Evolutionary conservation across 2,797 vertebrate species (phyloP).

Genomic region (Alosa sapidissima): DNA sequence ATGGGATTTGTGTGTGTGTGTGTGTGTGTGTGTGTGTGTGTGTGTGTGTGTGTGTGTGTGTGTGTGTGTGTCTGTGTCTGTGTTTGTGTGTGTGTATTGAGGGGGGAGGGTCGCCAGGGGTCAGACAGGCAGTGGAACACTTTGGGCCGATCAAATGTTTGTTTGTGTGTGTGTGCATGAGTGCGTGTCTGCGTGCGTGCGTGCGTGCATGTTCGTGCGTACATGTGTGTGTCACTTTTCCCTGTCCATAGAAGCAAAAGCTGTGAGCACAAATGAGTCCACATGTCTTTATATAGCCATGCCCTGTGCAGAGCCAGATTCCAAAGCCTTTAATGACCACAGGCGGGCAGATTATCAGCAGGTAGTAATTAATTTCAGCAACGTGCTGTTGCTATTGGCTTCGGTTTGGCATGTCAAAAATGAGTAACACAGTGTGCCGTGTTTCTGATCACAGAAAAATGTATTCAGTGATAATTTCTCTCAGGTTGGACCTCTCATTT

Average conservation of each 20-base stretch:
- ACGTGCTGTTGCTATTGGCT: constrained; percentile 42
- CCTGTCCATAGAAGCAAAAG: background rate
- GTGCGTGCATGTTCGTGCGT: constrained; percentile 24
- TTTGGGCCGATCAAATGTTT: constrained; percentile 46
- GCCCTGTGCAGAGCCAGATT: constrained; percentile 23
- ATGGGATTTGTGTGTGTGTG: too few relatives aligned
- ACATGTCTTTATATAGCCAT: background rate
- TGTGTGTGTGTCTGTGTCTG: too few relatives aligned
- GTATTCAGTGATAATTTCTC: constrained; percentile 39
- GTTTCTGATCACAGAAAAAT: constrained; percentile 39
- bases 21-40: too few relatives aligned
- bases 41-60: too few relatives aligned
- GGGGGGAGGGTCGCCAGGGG: constrained; percentile 41
- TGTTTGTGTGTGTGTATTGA: background rate
- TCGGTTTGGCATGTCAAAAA: constrained; percentile 30
- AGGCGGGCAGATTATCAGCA: constrained; percentile 39
- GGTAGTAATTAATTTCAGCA: constrained; percentile 50
- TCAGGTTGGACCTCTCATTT: constrained; percentile 28
- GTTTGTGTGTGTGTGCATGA: background rate
- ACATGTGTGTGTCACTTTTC: background rate
- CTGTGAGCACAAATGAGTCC: background rate
- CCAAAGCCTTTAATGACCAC: constrained; percentile 40
- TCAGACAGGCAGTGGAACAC: constrained; percentile 54
- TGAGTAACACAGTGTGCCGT: constrained; percentile 38
- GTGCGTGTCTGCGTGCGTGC: background rate